These are phyloP conservation scores for Plebejus argus DNA, from an alignment of 2,888 invertebrate genomes.

Conservation along the genomic window DNA sequence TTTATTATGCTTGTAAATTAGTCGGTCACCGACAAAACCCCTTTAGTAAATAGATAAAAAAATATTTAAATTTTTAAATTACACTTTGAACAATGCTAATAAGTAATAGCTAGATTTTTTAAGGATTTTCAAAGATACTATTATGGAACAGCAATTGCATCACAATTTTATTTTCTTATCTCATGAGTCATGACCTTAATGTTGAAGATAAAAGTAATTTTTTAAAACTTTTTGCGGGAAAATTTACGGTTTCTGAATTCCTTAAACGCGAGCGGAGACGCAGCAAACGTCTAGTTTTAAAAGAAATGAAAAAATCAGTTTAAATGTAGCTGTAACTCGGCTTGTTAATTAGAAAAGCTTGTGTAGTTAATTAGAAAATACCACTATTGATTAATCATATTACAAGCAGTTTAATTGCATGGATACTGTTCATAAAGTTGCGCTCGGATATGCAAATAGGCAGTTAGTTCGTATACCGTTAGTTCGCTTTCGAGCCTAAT, in stretches of 20 bases:
- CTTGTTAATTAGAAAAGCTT: not conserved
- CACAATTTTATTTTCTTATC: not conserved
- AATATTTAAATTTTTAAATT: too few relatives aligned
- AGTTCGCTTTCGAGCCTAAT: slow-evolving; percentile 62
- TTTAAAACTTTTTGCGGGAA: too few relatives aligned
- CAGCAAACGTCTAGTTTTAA: not conserved
- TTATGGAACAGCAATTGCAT: too few relatives aligned
- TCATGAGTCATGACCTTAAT: slow-evolving; percentile 1
- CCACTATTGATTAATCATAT: slow-evolving; percentile 6
- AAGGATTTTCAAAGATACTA: too few relatives aligned
- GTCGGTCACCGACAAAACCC: too few relatives aligned
- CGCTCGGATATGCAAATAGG: slow-evolving; percentile 16
- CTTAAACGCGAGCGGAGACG: not conserved
- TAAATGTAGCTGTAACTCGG: not conserved
- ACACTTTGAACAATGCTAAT: too few relatives aligned
- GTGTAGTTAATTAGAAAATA: not conserved
- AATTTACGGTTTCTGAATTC: too few relatives aligned
- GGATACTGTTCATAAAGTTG: slow-evolving; percentile 20
- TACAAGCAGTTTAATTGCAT: slow-evolving; percentile 17
- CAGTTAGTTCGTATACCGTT: slow-evolving; percentile 39
- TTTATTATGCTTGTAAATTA: too few relatives aligned
- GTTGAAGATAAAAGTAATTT: too few relatives aligned
- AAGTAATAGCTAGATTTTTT: too few relatives aligned
- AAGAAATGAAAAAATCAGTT: not conserved
- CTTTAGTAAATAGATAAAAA: too few relatives aligned